Conservation (phyloP, 2,113 vertebrate genomes). For the Calidris pygmaea region DNA sequence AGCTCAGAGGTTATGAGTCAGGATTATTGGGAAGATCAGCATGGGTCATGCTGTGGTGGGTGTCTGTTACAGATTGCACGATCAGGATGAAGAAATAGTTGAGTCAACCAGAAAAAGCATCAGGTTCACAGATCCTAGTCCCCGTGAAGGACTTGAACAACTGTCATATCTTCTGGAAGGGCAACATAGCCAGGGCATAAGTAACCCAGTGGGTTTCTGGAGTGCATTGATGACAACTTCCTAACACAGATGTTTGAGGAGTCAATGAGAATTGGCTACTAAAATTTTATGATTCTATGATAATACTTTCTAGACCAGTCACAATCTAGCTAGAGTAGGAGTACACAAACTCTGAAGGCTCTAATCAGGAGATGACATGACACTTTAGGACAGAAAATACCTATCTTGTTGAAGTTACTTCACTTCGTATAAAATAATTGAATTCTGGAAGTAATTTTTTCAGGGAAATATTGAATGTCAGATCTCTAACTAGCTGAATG, state of each 20-base stretch:
- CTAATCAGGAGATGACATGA: background rate
- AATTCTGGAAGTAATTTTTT: background rate
- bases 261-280: background rate
- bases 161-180: background rate
- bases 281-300: background rate
- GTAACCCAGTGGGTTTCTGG: background rate
- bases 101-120: background rate
- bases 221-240: background rate
- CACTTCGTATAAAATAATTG: background rate
- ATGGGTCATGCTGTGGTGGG: background rate
- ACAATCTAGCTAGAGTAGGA: background rate
- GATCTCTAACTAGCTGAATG: background rate
- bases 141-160: background rate
- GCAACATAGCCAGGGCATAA: background rate
- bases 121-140: background rate
- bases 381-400: background rate
- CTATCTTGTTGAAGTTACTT: background rate
- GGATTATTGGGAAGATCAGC: background rate
- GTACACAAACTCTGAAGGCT: background rate
- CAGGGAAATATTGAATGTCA: background rate
- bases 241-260: background rate
- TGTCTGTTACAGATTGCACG: background rate
- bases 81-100: background rate
- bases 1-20: background rate
- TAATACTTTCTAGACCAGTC: background rate